phyloP scores from a whole-genome alignment of 2,888 invertebrate species.

The Thecophora atra region DNA sequence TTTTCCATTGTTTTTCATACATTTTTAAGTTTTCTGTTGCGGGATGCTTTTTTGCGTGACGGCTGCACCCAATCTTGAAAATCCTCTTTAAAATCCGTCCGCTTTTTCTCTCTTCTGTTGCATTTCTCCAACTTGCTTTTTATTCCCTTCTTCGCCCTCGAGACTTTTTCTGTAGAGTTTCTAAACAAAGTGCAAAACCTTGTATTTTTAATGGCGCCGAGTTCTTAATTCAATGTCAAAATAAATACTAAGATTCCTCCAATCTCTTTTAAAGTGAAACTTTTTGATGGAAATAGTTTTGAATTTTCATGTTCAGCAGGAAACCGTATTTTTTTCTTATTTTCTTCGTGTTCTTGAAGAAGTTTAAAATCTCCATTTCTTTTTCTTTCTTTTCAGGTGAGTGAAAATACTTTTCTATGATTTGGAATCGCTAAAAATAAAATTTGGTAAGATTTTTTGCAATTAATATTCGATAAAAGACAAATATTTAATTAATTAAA shows the following conservation, averaged over 20 bases:
- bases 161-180: slow-evolving; percentile 14
- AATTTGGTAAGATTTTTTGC: no score
- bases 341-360: background rate
- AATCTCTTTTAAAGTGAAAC: slow-evolving; percentile 6
- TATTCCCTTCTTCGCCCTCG: background rate
- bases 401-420: background rate
- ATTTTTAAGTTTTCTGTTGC: background rate
- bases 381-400: slow-evolving; percentile 2
- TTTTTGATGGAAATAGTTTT: background rate
- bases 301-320: background rate
- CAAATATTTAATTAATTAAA: no score
- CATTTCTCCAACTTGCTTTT: background rate
- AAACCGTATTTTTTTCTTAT: background rate
- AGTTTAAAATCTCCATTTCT: background rate
- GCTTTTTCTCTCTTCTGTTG: background rate
- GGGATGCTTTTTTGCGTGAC: background rate
- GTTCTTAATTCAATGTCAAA: slow-evolving; percentile 10
- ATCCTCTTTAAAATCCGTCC: background rate
- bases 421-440: background rate
- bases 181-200: slow-evolving; percentile 30
- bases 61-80: background rate
- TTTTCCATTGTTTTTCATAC: background rate
- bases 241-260: slow-evolving; percentile 21
- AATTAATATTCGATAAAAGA: no score
- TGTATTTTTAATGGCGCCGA: slow-evolving; percentile 33